Base-by-base conservation (phyloP, 2,797 vertebrate species). In the Peromyscus attwateri region DNA sequence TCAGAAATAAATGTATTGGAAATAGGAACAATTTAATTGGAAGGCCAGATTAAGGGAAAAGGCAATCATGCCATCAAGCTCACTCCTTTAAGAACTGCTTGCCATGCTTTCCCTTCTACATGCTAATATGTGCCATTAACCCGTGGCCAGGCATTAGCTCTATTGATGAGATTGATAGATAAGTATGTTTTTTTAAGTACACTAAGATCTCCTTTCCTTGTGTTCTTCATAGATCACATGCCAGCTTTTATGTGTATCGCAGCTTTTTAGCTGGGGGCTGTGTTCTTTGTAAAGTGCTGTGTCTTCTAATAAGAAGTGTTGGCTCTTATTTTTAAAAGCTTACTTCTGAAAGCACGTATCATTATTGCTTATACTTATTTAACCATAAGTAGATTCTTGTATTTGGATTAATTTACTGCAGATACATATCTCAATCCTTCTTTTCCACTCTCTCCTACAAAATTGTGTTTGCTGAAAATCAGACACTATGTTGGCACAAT, bases 381-480 rank as follows among this genome's bases (percentile, higher is more conserved):
- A 92, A 37, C 68, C 23, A 75, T 95, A 95, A 93, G 87, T 90
- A 79, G 68, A 95, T 96, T 57, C 43, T 92, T 82, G n/a, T 49
- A 82, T 82, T 49, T 87, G 55, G 49, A 85, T 94, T 95, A 92
- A 97, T 92, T 85, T 94, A 96, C 57, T 94, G 93, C 60, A 89
- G 55, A 91, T 17, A 75, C 19, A 14, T 82, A 96, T 71, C 52
- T 91, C 77, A 82, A 71, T 75, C 87, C 60, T 91, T 84, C 29
- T 4, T 94, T 97, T 92, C 57, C 43, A 21, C 91, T 95, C 60
- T 93, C 1, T 55, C 34, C 37, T 79, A 10, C 31, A 89, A 97
- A 95, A 92, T 34, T 57, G 29, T 80, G 70, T 91, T 97, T 97
- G 76, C 88, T 92, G 90, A 84, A 95, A 96, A 89, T 93, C 73